Base-by-base conservation (phyloP, 2,888 invertebrate genomes). In the Koerneria pararmatus region DNA sequence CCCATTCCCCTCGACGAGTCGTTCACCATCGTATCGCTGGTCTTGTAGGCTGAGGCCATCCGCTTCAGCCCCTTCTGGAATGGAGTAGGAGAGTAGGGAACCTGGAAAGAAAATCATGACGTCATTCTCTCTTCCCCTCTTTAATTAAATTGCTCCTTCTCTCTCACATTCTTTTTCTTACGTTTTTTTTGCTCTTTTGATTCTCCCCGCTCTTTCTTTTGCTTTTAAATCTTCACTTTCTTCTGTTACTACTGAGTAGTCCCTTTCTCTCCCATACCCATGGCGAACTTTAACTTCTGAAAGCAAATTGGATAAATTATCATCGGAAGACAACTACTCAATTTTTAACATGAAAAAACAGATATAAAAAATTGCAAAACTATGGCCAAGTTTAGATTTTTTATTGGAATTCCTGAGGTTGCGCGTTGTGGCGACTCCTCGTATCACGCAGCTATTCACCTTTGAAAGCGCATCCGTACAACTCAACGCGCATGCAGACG, bases 401-500 rank as follows among this genome's bases (percentile, higher is more conserved):
- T 6, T 19, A 8, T 22, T 37, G 46, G 54, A 27, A 27, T 37
- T 24, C 22, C n/a, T 24, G 29, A 41, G 11, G 11, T 41, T 11
- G 46, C 46, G 46, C 41, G 22, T n/a, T n/a, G n/a, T n/a, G n/a
- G n/a, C n/a, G n/a, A n/a, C n/a, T n/a, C n/a, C n/a, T n/a, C n/a
- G n/a, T n/a, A n/a, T n/a, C n/a, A n/a, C n/a, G n/a, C n/a, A 51
- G 24, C 22, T 8, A 8, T 65, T 88, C 85, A 91, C 91, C 90
- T 82, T 88, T 89, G 90, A 91, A 92, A 53, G 87, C 87, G 84
- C 93, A 93, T 29, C 93, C 93, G 84, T 91, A 92, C 34, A 93
- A 84, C 84, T 93, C 93, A 37, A 93, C 91, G 70, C 93, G 86
- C 91, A 94, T 90, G 86, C 93, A 94, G 62, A 93, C 91, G 0